Evolutionary conservation across 2,797 vertebrate species (phyloP).

Genomic region (Urophycis tenuis): DNA sequence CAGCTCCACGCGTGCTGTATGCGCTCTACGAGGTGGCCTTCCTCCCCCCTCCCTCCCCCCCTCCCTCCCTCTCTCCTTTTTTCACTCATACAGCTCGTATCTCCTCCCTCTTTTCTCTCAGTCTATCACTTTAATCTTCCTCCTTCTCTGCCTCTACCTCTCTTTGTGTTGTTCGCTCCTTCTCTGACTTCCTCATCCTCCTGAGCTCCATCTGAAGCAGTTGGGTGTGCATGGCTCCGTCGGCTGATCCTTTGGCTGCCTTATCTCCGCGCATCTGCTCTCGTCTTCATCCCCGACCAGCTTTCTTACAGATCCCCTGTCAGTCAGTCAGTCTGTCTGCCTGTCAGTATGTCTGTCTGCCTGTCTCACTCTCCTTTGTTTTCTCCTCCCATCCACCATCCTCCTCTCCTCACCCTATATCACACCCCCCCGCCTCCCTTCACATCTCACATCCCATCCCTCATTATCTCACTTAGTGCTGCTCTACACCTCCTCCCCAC

Average conservation of each 20-base stretch:
- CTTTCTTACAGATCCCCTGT: conserved; percentile 47
- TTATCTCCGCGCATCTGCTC: conserved; percentile 53
- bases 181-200: conserved; percentile 31
- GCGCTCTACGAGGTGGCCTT: conserved; percentile 60
- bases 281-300: conserved; percentile 55
- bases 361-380: conserved; percentile 54
- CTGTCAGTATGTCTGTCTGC: conserved; percentile 44
- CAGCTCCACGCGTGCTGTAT: conserved; percentile 64
- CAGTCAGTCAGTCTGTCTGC: conserved; percentile 40
- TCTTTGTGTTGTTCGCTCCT: conserved; percentile 29
- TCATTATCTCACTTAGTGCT: conserved; percentile 31
- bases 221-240: conserved; percentile 42
- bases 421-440: conserved; percentile 60
- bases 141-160: conserved; percentile 47
- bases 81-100: conserved; percentile 55
- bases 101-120: conserved; percentile 58
- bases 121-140: conserved; percentile 49
- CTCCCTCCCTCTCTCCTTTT: conserved; percentile 24
- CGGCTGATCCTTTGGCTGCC: conserved; percentile 47
- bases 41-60: conserved; percentile 28
- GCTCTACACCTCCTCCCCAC: conserved; percentile 37
- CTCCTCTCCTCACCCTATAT: conserved; percentile 62
- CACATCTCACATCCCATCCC: conserved; percentile 47
- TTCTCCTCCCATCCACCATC: conserved; percentile 62
- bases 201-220: conserved; percentile 51